Evolutionary conservation across 1,140 invertebrate species (phyloP), one percentile per base, ranked within the genome.

Genomic region (Brachionus paranguensis): DNA sequence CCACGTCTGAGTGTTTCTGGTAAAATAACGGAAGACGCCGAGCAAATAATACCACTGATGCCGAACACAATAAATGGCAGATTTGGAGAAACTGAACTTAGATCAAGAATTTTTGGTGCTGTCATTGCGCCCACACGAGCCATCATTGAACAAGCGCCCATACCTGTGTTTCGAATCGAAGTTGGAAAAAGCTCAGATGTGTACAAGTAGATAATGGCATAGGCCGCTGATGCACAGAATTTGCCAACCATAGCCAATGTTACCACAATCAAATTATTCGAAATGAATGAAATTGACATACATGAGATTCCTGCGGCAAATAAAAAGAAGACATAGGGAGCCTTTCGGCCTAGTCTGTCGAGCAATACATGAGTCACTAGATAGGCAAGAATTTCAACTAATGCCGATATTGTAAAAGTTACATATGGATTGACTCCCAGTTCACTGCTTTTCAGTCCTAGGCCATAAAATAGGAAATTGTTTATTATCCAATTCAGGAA

Each of bases 131-230:
- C 91, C 41, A 91, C 85, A 68, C 91, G 87, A 10, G 90, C 90
- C 43, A 90, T 87, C 87, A 91, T 90, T 5, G 90, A 90, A 85
- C 91, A 91, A 20, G 88, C 85, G 14, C 89, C 90, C 79, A 91
- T 88, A 1, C 89, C 90, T 60, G 89, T 88, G 85, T 91, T 91
- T 33, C 90, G 78, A 24, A 91, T 85, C 17, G 87, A 86, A 1
- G 90, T 91, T 6, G 90, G 90, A 86, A 90, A 91, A 6, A 91
- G 84, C 85, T 91, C 91, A 6, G 88, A 87, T 78, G 89, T 89
- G 79, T 89, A 89, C 43, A 89, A 86, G 84, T 89, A 89, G 72
- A 88, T 86, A 55, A 88, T 87, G 55, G 85, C 84, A 84, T 89
- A 89, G n/a, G 85, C 85, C 0, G 86, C 86, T 1, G 87, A 70